Evolutionary conservation across 1,140 invertebrate genomes (phyloP), one percentile per base, ranked within the genome.

Genomic region (Drosophila ironensis): DNA sequence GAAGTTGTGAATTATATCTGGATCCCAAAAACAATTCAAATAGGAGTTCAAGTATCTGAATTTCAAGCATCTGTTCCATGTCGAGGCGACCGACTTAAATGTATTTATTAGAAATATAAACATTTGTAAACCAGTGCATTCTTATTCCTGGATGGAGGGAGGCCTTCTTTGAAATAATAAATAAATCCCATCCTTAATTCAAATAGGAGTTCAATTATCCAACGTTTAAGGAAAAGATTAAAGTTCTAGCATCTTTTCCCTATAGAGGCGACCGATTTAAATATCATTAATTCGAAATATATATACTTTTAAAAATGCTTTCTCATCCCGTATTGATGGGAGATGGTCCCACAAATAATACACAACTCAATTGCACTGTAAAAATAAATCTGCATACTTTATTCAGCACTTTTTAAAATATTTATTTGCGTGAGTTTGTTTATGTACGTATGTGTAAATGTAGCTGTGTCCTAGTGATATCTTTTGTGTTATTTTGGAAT

Each of bases 201-300:
- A 89, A 89, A 44, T 90, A 90, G 61, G 33, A 24, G 25, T 60
- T 70, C 50, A 57, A 33, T 35, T 40, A 63, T 63, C 19, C 40
- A 63, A 48, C 20, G 17, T 40, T 63, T 64, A 64, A 64, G 59
- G 48, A 28, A 24, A n/a, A 48, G 63, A 64, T 30, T 64, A 28
- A 63, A 63, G 42, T 30, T 63, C 60, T 25, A 24, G 44, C 20
- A 38, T 44, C 35, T 63, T 22, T 47, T 40, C 25, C 12, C 42
- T 30, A 22, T 16, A n/a, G 12, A 22, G 57, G 60, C 60, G 42
- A 27, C 47, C 33, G 41, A 47, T 63, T 63, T 9, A 38, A 61
- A 47, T 38, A 33, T 64, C 60, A 64, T 63, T 40, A 63, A 64
- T 48, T 48, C 11, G 14, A 64, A 40, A 24, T 63, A 64, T 64